Percentiles rank a stretch among this genome's conserved stretches.
Conservation (phyloP, 2,113 vertebrate genomes). For the Centropristis striata region DNA sequence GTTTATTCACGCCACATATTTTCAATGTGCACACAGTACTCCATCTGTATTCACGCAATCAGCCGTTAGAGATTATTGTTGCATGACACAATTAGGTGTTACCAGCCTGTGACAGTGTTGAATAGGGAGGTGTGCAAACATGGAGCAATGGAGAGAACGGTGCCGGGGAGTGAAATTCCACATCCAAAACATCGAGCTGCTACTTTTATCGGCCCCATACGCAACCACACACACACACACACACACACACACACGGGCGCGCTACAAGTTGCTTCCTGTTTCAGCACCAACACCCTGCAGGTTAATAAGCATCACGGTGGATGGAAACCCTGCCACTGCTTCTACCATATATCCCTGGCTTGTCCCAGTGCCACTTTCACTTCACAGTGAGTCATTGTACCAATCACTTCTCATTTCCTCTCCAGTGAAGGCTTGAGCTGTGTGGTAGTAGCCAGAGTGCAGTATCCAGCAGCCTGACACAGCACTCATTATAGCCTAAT, state of each 20-base stretch:
- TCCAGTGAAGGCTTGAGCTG: conserved; percentile 47
- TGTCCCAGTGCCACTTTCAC: conserved; percentile 65
- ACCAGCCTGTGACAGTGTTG: conserved; percentile 60
- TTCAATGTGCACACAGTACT: conserved; percentile 41
- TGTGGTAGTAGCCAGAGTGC: conserved; percentile 55
- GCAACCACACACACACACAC: conserved; percentile 28
- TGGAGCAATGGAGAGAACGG: conserved; percentile 13
- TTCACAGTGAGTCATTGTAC: conserved; percentile 83
- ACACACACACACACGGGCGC: not conserved
- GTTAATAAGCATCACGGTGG: conserved; percentile 57
- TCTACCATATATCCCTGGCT: conserved; percentile 56
- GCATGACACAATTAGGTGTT: conserved; percentile 67
- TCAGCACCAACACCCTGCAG: conserved; percentile 52
- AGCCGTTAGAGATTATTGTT: conserved; percentile 59
- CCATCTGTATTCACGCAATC: conserved; percentile 61
- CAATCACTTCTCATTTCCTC: conserved; percentile 77
- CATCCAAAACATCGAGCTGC: conserved; percentile 46
- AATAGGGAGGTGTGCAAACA: conserved; percentile 27
- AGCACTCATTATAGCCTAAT: conserved; percentile 76
- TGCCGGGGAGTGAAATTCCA: conserved; percentile 49
- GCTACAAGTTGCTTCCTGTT: conserved; percentile 61
- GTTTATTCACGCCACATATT: conserved; percentile 23
- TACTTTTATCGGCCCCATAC: conserved; percentile 58
- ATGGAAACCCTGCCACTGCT: conserved; percentile 55
- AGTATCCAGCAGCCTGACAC: conserved; percentile 62